A percentile compares a stretch with the other conserved stretches of the same genome.
phyloP scores from a whole-genome alignment of 2,113 vertebrate species.

The Apeltes quadracus region DNA sequence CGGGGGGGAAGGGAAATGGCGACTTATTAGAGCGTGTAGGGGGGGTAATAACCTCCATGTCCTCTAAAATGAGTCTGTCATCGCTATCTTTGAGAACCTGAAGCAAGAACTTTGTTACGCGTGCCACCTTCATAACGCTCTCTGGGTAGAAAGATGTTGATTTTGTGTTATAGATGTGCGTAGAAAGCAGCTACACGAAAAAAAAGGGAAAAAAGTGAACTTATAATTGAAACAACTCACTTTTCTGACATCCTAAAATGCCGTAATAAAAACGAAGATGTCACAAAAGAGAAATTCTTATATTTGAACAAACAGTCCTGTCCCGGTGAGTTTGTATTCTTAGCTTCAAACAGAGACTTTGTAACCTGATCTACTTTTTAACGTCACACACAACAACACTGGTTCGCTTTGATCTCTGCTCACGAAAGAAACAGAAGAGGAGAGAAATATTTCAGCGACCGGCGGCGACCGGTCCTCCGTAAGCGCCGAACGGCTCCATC shows the following conservation, averaged over 20 bases:
- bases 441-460: conserved; percentile 82
- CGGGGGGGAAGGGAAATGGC: conserved; percentile 62
- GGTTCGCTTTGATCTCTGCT: conserved; percentile 52
- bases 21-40: conserved; percentile 76
- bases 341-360: conserved; percentile 49
- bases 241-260: conserved; percentile 46
- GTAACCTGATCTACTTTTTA: conserved; percentile 51
- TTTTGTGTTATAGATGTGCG: conserved; percentile 3
- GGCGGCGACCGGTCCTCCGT: conserved; percentile 81
- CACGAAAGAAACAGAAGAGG: conserved; percentile 25
- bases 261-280: conserved; percentile 43
- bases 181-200: conserved; percentile 11
- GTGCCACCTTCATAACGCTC: conserved; percentile 14
- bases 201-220: conserved; percentile 17
- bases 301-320: conserved; percentile 43
- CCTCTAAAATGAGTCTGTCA: conserved; percentile 76
- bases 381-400: conserved; percentile 50
- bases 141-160: conserved; percentile 12
- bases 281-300: conserved; percentile 42
- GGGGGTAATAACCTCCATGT: conserved; percentile 75
- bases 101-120: conserved; percentile 46
- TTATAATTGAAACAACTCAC: conserved; percentile 58
- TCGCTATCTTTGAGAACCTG: conserved; percentile 45
- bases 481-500: conserved; percentile 79
- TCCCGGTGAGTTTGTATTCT: conserved; percentile 60